These are phyloP conservation scores for Pluvialis apricaria DNA, from an alignment of 2,113 vertebrate species.

Conservation along the genomic window DNA sequence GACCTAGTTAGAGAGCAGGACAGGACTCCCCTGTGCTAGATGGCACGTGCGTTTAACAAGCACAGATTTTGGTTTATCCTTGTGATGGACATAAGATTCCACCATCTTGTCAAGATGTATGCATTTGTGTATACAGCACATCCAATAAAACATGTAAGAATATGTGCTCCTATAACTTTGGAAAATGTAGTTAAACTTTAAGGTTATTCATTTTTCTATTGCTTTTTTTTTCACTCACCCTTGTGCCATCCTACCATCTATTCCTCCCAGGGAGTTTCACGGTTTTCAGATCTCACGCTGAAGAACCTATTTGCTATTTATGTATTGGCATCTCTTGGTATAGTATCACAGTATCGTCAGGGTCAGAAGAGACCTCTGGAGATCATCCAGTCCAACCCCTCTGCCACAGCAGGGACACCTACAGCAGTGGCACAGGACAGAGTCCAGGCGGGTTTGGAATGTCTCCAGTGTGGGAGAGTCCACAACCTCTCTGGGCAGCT, in stretches of 20 bases:
- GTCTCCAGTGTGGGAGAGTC: too few relatives aligned
- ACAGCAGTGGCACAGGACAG: too few relatives aligned
- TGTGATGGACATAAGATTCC: not conserved
- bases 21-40: not conserved
- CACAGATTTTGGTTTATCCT: not conserved
- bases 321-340: not conserved
- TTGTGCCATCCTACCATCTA: not conserved
- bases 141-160: not conserved
- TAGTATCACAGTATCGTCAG: too few relatives aligned
- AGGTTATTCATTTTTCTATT: not conserved
- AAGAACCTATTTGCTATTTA: not conserved
- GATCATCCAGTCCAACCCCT: too few relatives aligned
- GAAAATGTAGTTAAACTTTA: not conserved
- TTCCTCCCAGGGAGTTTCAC: not conserved
- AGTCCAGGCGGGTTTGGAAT: too few relatives aligned
- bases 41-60: not conserved
- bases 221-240: accelerated
- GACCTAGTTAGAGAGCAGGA: not conserved
- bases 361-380: too few relatives aligned
- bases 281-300: not conserved
- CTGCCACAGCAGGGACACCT: too few relatives aligned
- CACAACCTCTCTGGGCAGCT: too few relatives aligned
- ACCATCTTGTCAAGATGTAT: not conserved
- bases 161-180: not conserved
- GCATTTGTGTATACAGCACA: not conserved